Base-by-base conservation (phyloP, 2,797 vertebrate genomes). In the Acrocephalus scirpaceus region DNA sequence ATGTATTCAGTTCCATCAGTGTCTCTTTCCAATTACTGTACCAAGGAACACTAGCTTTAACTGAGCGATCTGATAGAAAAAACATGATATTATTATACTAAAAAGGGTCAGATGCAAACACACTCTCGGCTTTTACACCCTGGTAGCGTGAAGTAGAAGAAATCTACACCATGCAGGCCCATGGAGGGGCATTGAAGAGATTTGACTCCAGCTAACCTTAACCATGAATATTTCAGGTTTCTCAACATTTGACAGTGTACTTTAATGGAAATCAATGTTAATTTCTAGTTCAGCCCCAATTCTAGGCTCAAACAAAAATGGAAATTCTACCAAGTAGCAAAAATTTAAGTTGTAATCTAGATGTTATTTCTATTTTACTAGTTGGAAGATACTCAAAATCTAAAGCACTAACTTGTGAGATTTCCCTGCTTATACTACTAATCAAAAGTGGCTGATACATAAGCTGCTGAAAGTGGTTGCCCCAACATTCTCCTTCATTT, bases 11-110 rank as follows among this genome's bases (percentile, higher is more conserved):
- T 97, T 98, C 98, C 98, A 97, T 98, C 98, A 99, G 97, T 96
- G 98, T 98, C 95, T 99, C 98, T 99, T 98, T 99, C 98, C 98
- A 99, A 98, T 98, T 98, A 98, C 53, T 98, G 98, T 99, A 99
- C 98, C 99, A 99, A 97, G 98, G 98, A 97, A 98, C 97, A 98
- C 98, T 99, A 98, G 98, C 98, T 98, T 99, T 99, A 98, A 99
- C 88, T 98, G 98, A 99, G 97, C 98, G 97, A 98, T 99, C 99
- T 99, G 98, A 98, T 91, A 98, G 98, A 98, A 97, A 98, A 98
- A 98, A 98, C 95, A 98, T 18, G 93, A 19, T 90, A 95, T 97
- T 96, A 97, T 98, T 98, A 98, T 54, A 88, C 97, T 95, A 97
- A 91, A 79, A 85, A 96, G 80, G 73, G 82, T 91, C 82, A 97